Conservation (phyloP, 1,140 invertebrate genomes). For the Eubasilissa regina region DNA sequence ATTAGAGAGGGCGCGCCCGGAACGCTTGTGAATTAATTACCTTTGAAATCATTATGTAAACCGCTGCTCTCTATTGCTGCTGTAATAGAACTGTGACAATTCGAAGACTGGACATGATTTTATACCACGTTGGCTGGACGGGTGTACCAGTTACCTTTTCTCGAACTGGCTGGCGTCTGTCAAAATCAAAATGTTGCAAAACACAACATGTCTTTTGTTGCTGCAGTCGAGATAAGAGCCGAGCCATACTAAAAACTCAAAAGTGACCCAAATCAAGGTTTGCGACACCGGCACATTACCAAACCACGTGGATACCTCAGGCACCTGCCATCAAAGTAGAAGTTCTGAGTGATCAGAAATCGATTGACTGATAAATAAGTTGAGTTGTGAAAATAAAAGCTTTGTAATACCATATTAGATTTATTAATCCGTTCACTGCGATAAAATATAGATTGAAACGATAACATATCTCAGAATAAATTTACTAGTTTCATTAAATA, state of each 20-base stretch:
- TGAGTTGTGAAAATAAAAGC: too few relatives aligned
- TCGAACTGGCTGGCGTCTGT: constrained; percentile 29
- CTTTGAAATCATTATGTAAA: constrained; percentile 41
- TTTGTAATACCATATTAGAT: too few relatives aligned
- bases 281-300: constrained; percentile 4
- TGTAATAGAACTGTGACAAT: constrained; percentile 31
- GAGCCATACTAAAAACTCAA: background rate
- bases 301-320: background rate
- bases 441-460: too few relatives aligned
- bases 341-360: background rate
- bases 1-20: background rate
- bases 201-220: constrained; percentile 30
- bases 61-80: constrained; percentile 20
- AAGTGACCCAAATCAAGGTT: constrained; percentile 25
- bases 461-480: too few relatives aligned
- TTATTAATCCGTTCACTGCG: too few relatives aligned
- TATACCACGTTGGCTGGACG: constrained; percentile 18
- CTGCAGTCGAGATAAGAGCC: constrained; percentile 3
- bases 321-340: constrained; percentile 15
- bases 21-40: background rate
- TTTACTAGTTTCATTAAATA: too few relatives aligned
- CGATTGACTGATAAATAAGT: background rate
- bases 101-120: constrained; percentile 37
- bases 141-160: constrained; percentile 7
- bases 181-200: constrained; percentile 7